phyloP scores from a whole-genome alignment of 2,888 invertebrate genomes.

The Elgonia sp. region DNA sequence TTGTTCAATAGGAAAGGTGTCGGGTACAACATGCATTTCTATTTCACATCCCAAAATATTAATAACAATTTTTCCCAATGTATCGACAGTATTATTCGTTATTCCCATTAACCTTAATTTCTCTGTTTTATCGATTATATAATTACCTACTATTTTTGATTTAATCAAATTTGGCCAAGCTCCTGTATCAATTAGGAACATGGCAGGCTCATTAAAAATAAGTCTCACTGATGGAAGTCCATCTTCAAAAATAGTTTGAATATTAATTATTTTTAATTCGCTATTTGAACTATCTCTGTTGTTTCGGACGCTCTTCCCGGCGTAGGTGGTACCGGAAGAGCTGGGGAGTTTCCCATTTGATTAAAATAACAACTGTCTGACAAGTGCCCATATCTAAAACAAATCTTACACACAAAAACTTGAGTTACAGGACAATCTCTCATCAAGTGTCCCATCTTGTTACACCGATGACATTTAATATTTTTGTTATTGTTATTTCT shows the following conservation, averaged over 20 bases:
- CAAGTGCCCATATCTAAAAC: too few relatives aligned
- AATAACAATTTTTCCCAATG: constrained; percentile 16
- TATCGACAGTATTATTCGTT: constrained; percentile 15
- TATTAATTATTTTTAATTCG: too few relatives aligned
- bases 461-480: too few relatives aligned
- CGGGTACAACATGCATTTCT: constrained; percentile 17
- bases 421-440: too few relatives aligned
- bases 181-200: constrained; percentile 20
- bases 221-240: not conserved
- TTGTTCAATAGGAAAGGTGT: constrained; percentile 28
- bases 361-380: too few relatives aligned
- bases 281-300: too few relatives aligned
- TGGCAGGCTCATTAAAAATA: constrained; percentile 3
- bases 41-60: constrained; percentile 14
- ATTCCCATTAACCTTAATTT: constrained; percentile 25
- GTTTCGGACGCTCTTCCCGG: too few relatives aligned
- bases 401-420: too few relatives aligned
- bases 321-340: too few relatives aligned
- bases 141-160: not conserved
- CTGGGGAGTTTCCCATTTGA: too few relatives aligned
- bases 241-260: not conserved
- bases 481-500: too few relatives aligned
- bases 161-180: constrained; percentile 17
- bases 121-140: not conserved
- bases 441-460: too few relatives aligned